Conservation (phyloP, 1,140 invertebrate species). For the Melanaphis sacchari region DNA sequence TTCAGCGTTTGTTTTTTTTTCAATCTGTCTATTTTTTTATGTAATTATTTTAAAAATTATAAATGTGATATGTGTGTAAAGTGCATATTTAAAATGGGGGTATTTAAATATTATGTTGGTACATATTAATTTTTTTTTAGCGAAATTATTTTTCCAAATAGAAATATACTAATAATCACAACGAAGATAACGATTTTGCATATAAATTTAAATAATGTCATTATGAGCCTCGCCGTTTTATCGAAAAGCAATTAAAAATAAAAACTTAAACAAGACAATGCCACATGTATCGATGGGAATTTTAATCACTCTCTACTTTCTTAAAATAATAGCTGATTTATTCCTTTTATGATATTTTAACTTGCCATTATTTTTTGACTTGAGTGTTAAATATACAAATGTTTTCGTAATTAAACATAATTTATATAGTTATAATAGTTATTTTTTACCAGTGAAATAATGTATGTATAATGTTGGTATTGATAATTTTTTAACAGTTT, state of each 20-base stretch:
- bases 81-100: background rate
- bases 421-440: background rate
- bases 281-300: too few relatives aligned
- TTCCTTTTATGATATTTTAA: too few relatives aligned
- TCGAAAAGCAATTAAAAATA: background rate
- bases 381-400: background rate
- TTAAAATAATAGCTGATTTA: too few relatives aligned
- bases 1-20: background rate
- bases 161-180: background rate
- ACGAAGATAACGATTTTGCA: background rate
- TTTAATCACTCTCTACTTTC: too few relatives aligned
- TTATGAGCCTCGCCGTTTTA: background rate
- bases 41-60: too few relatives aligned
- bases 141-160: background rate
- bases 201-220: background rate
- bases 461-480: background rate
- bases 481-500: background rate
- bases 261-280: background rate
- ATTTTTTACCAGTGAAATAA: background rate
- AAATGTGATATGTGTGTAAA: too few relatives aligned
- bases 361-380: too few relatives aligned
- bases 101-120: background rate
- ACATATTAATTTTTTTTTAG: background rate
- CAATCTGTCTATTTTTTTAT: too few relatives aligned
- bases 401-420: too few relatives aligned